Conservation (phyloP, 2,797 vertebrate genomes). For the Pachyuromys duprasi region DNA sequence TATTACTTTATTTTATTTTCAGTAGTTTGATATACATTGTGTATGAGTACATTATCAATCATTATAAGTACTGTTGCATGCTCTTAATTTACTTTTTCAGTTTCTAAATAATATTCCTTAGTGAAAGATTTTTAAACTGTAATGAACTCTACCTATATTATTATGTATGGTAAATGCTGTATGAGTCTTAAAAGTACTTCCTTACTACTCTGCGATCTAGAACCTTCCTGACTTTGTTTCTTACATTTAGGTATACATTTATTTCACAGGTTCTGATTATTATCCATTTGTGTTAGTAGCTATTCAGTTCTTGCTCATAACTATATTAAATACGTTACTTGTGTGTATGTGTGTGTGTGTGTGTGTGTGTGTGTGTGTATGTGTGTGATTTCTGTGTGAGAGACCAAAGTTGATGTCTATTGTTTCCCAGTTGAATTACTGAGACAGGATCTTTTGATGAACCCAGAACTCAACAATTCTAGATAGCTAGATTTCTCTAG, state of each 20-base stretch:
- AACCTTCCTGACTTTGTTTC: conserved; percentile 1
- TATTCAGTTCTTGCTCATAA: not conserved
- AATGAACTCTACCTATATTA: not conserved
- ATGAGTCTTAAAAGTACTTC: conserved; percentile 15
- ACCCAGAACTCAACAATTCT: not conserved
- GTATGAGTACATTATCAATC: not conserved
- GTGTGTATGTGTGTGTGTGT: not conserved
- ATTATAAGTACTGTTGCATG: not conserved
- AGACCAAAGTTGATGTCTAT: too few species aligned
- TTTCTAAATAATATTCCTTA: conserved; percentile 10
- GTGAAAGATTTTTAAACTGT: not conserved
- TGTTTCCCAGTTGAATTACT: not conserved
- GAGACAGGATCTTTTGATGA: not conserved
- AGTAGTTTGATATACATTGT: not conserved
- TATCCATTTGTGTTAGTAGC: conserved; percentile 6
- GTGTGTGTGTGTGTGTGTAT: not conserved
- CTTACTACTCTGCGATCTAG: not conserved
- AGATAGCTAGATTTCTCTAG: not conserved
- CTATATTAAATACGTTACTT: not conserved
- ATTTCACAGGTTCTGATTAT: not conserved
- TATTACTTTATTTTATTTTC: not conserved
- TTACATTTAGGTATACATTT: not conserved
- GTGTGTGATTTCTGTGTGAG: not conserved
- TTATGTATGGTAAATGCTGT: not conserved
- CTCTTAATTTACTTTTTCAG: not conserved